Base-by-base conservation (phyloP, 2,888 invertebrate genomes). In the Cryptus viduatorius region DNA sequence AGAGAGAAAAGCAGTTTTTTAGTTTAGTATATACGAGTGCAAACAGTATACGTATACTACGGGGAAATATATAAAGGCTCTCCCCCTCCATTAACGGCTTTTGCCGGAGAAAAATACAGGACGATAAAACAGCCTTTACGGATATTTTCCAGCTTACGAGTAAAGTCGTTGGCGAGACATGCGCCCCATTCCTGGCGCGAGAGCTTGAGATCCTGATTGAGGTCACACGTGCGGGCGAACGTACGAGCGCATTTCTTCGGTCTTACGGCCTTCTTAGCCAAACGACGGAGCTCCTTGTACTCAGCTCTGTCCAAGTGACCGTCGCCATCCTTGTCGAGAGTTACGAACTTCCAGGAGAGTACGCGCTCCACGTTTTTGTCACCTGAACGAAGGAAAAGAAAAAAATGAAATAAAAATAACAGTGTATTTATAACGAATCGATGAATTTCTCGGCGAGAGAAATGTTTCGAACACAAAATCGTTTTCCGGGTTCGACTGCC, bases 171-270 rank as follows among this genome's bases (percentile, higher is more conserved):
- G 82, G 97, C 96, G 56, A 99, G 95, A 94, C 99, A 99, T 83
- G 96, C 95, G 65, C 96, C 95, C 98, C 98, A 99, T 94, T 99
- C 99, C 79, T 95, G 94, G 84, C 96, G 95, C 46, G 97, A 96
- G 86, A 99, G 96, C 90, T 95, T 95, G 67, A 96, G 96, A 94
- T 99, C 97, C 75, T 95, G 95, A 94, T 98, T 96, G 76, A 96
- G 95, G 94, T 99, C 98, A 94, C 99, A 99, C 89, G 96, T 96
- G 88, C 97, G 96, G 24, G 97, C 96, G 95, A 99, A 98, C 53
- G 96, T 96, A 90, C 97, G 96, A 67, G 98, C 98, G 94, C 99
- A 99, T 73, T 97, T 95, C 93, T 97, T 97, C 53, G 98, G 99
- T 91, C 97, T 97, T 76, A 98, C 97, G 84, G 97, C 96, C 94